A percentile compares a stretch with the other conserved stretches of the same genome.
Conservation (phyloP, 2,113 vertebrate species). For the Narcine bancroftii region DNA sequence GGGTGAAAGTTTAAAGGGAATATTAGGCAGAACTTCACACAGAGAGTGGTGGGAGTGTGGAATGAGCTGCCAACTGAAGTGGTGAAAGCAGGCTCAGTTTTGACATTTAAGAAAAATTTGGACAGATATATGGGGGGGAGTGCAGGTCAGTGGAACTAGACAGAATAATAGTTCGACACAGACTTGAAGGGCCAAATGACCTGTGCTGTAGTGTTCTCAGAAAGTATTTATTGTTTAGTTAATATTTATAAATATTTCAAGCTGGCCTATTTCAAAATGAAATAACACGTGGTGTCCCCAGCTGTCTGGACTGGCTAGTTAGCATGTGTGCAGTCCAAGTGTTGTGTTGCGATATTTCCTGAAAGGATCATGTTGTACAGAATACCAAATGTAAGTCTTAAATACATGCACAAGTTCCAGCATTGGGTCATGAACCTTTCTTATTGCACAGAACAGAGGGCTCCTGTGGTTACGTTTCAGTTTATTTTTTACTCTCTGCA, state of each 20-base stretch:
- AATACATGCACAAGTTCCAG: constrained; percentile 36
- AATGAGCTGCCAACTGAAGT: too few species aligned
- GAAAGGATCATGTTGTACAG: constrained; percentile 33
- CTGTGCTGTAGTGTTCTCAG: too few species aligned
- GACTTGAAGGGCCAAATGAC: too few species aligned
- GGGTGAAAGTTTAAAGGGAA: too few species aligned
- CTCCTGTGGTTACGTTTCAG: not conserved
- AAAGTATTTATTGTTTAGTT: not conserved
- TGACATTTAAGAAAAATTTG: too few species aligned
- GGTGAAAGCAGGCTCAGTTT: too few species aligned
- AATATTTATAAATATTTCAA: not conserved
- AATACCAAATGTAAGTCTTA: constrained; percentile 39
- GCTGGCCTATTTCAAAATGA: constrained; percentile 38
- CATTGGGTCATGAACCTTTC: not conserved
- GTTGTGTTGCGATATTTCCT: constrained; percentile 40
- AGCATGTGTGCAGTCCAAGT: constrained; percentile 32
- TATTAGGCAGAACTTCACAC: too few species aligned
- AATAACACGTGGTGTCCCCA: constrained; percentile 28
- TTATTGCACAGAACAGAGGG: constrained; percentile 19
- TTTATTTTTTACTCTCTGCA: constrained; percentile 3
- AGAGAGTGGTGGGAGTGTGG: too few species aligned
- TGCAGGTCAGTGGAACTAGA: too few species aligned
- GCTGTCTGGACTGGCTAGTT: constrained; percentile 36
- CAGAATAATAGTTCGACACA: too few species aligned
- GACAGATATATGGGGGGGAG: too few species aligned